Percentiles rank a stretch among this genome's conserved stretches.
These are phyloP conservation scores for Carassius auratus DNA, from an alignment of 2,113 vertebrate species.

Conservation along the genomic window DNA sequence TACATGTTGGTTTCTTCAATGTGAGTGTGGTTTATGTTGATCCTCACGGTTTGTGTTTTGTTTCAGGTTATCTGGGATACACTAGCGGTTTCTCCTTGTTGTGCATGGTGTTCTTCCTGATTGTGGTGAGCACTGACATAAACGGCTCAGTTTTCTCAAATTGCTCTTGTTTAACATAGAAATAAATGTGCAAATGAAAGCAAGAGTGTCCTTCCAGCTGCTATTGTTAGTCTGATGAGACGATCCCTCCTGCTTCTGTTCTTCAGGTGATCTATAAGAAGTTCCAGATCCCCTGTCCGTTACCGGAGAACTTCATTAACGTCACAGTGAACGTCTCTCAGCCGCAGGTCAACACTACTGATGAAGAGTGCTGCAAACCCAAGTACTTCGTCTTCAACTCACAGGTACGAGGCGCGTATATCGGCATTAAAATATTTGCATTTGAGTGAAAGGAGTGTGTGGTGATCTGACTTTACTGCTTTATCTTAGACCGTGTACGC, in stretches of 20 bases:
- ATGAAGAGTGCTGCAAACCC: slow-evolving; percentile 82
- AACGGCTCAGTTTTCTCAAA: neutral
- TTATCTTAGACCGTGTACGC: slow-evolving; percentile 90
- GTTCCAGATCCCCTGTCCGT: slow-evolving; percentile 89
- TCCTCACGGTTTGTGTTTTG: slow-evolving; percentile 56
- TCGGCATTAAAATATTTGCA: neutral
- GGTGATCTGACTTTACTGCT: neutral
- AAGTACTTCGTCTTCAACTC: slow-evolving; percentile 93
- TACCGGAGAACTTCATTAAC: slow-evolving; percentile 74
- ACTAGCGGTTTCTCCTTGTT: slow-evolving; percentile 96
- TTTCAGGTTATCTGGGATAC: slow-evolving; percentile 93
- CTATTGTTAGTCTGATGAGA: slow-evolving; percentile 1
- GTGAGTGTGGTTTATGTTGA: neutral
- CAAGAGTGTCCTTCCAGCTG: neutral
- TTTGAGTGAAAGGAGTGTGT: neutral
- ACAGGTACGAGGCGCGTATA: slow-evolving; percentile 75
- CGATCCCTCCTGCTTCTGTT: slow-evolving; percentile 48
- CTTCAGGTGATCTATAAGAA: slow-evolving; percentile 95
- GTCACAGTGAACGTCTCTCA: slow-evolving; percentile 72
- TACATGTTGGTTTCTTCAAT: neutral
- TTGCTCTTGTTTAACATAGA: neutral
- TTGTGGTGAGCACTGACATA: slow-evolving; percentile 87
- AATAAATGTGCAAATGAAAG: neutral
- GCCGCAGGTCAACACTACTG: slow-evolving; percentile 60
- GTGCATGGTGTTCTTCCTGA: slow-evolving; percentile 97